These are phyloP conservation scores for Philotrypesis tridentata DNA, from an alignment of 1,140 invertebrate genomes.

Conservation along the genomic window DNA sequence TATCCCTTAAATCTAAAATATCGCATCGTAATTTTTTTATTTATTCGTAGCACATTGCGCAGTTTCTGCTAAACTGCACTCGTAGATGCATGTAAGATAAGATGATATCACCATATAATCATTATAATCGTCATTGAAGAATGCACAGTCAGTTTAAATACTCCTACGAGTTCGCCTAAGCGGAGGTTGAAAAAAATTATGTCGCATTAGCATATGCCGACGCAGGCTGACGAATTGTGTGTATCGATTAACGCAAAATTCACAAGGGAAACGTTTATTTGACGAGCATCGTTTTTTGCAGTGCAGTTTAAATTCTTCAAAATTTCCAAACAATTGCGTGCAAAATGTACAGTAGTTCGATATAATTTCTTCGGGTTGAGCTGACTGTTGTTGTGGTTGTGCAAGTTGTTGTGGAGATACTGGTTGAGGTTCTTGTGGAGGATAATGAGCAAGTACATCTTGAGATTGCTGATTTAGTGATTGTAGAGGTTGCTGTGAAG, in stretches of 20 bases:
- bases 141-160: no score
- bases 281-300: not conserved
- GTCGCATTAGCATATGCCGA: constrained; percentile 62
- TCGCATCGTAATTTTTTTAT: no score
- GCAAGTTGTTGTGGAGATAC: no score
- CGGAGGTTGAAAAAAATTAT: constrained; percentile 64
- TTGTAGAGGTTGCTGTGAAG: no score
- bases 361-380: not conserved
- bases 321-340: not conserved
- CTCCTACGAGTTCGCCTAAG: not conserved
- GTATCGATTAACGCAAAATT: constrained; percentile 67
- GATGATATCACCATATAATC: not conserved
- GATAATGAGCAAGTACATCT: no score
- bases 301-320: not conserved
- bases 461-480: no score
- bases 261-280: constrained; percentile 69
- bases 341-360: not conserved
- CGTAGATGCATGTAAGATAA: no score
- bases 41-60: no score
- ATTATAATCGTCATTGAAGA: not conserved
- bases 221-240: constrained; percentile 69
- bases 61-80: no score
- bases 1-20: no score
- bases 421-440: no score
- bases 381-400: not conserved